Evolutionary conservation across 2,113 vertebrate species (phyloP), one percentile per base, ranked within the genome.

Genomic region (Picathartes gymnocephalus): DNA sequence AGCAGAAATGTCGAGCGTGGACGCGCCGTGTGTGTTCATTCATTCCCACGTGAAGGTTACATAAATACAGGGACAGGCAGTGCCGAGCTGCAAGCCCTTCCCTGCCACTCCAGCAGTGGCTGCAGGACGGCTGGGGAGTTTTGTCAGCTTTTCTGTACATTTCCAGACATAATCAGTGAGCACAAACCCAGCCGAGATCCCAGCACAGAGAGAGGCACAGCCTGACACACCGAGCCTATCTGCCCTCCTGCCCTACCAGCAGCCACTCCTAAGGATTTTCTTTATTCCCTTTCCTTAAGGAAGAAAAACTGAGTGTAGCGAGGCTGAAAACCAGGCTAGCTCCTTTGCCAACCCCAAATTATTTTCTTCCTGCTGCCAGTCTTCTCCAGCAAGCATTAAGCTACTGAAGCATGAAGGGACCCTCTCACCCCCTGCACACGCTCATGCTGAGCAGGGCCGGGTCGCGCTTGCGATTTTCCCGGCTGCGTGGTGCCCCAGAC

Each of bases 1-100:
- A 82, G 70, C 54, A 81, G 74, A 53, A 86, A 45, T 5, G 90
- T 65, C 45, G 77, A 79, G 74, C 31, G 66, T n/a, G 86, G 72
- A 81, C 23, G 64, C 54, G 58, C 71, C 68, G 40, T 72, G 71
- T 30, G 13, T 7, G 39, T 88, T 95, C 95, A 94, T 96, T 97
- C 96, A 97, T 96, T 96, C 95, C 68, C 95, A 86, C 66, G 79
- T 27, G 85, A 90, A 93, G 91, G 89, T 94, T 84, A 73, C 10
- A 91, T 60, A 92, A 91, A 92, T 40, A 53, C 51, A 65, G 31
- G 48, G 79, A 82, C 85, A 22, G 65, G 70, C 92, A 90, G 78
- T 20, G 2, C 30, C 0, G 69, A 70, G 84, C 81, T 84, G 70
- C 81, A 42, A 90, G 92, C 17, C 82, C 68, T 51, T 35, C 70